A percentile compares a stretch with the other conserved stretches of the same genome.
These are phyloP conservation scores for Sylvia borin DNA, from an alignment of 2,797 vertebrate species.

Conservation along the genomic window DNA sequence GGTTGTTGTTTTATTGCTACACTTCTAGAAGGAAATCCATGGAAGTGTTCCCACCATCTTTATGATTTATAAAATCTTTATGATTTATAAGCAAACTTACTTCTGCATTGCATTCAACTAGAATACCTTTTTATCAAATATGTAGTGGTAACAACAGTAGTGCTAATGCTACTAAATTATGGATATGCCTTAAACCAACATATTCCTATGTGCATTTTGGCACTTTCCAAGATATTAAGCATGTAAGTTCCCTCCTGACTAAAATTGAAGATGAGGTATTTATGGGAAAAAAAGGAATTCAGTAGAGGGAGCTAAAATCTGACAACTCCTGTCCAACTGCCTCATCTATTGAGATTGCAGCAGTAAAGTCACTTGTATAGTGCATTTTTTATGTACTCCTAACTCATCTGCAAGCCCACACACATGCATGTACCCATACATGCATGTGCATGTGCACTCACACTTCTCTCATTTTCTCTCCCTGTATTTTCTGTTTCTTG, in stretches of 20 bases:
- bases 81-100: background rate
- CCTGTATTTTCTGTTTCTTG: background rate
- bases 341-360: background rate
- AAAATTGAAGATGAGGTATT: background rate
- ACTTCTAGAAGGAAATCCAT: background rate
- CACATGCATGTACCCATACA: no score
- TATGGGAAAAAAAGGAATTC: background rate
- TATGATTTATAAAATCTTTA: background rate
- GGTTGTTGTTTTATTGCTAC: background rate
- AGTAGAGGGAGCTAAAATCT: background rate
- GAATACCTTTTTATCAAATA: background rate
- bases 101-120: accelerated
- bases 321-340: background rate
- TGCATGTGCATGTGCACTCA: background rate
- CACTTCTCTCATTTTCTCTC: background rate
- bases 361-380: background rate
- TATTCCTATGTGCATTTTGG: background rate
- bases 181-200: background rate
- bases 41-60: background rate
- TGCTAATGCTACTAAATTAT: background rate
- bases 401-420: background rate
- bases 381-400: background rate
- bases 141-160: background rate
- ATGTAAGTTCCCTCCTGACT: background rate
- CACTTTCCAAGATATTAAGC: background rate